Conservation (phyloP, 2,113 vertebrate species). For the Ifrita kowaldi region DNA sequence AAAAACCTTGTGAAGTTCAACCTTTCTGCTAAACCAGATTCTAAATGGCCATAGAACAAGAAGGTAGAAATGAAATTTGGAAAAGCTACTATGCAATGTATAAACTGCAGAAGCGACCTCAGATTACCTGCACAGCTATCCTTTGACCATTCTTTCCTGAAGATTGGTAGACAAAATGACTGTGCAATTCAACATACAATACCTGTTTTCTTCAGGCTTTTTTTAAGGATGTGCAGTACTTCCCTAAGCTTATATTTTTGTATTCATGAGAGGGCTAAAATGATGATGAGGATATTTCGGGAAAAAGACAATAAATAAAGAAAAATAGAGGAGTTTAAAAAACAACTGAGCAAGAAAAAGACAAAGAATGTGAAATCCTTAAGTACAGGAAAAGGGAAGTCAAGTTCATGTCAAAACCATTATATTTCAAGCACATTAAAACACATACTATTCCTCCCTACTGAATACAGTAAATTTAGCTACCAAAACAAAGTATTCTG, state of each 20-base stretch:
- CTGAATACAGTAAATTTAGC: neutral
- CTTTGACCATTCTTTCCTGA: neutral
- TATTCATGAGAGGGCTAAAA: neutral
- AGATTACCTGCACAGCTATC: neutral
- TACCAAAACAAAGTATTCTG: neutral
- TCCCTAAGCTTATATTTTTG: neutral
- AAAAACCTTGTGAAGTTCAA: neutral
- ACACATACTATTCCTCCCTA: neutral
- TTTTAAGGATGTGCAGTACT: neutral
- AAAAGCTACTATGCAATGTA: neutral
- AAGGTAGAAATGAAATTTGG: neutral
- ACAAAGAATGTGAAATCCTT: neutral
- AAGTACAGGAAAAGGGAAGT: neutral
- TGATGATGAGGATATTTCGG: neutral
- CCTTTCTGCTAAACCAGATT: neutral
- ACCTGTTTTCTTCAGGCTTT: neutral
- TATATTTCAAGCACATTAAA: neutral
- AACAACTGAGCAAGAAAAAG: neutral
- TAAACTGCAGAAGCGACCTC: neutral
- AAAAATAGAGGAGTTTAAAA: neutral
- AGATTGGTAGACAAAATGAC: neutral
- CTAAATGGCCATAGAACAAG: neutral
- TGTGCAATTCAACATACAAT: neutral
- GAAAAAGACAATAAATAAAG: neutral
- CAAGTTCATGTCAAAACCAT: neutral